phyloP scores from a whole-genome alignment of 2,797 vertebrate species.

The Eulemur mongoz region DNA sequence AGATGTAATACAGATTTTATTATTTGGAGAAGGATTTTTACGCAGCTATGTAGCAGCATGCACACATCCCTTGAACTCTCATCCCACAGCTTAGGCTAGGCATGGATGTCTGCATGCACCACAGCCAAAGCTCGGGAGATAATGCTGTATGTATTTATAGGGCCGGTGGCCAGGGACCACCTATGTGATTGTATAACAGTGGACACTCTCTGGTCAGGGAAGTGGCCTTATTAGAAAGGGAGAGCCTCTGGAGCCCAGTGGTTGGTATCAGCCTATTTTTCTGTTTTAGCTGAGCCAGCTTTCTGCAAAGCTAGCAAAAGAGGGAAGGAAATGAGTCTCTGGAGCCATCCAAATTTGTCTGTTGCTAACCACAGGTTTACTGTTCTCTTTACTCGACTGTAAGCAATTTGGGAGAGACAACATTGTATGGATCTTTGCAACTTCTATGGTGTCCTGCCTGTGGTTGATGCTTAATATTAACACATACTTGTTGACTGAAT shows the following conservation, averaged over 20 bases:
- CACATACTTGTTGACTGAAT: background rate
- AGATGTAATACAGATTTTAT: background rate
- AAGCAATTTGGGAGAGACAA: background rate
- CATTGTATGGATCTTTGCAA: background rate
- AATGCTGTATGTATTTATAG: background rate
- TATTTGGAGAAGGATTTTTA: background rate
- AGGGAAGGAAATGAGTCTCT: slow-evolving; percentile 16
- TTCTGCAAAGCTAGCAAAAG: slow-evolving; percentile 13
- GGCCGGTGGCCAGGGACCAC: background rate
- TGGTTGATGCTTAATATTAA: slow-evolving; percentile 27
- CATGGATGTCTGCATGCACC: rapidly evolving
- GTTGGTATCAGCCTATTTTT: slow-evolving; percentile 37
- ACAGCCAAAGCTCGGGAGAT: too few species aligned
- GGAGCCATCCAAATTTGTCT: background rate
- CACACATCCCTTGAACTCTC: background rate
- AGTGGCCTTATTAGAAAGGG: slow-evolving; percentile 51
- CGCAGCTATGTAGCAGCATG: background rate
- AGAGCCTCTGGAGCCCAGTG: background rate
- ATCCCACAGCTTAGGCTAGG: background rate
- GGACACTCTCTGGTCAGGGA: background rate
- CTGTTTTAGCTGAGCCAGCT: slow-evolving; percentile 1
- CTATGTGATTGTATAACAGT: background rate
- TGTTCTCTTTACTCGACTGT: background rate
- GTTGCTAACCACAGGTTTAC: background rate
- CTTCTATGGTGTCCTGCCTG: background rate